Evolutionary conservation across 2,888 invertebrate genomes (phyloP), one percentile per base, ranked within the genome.

Genomic region (Lysandra coridon): DNA sequence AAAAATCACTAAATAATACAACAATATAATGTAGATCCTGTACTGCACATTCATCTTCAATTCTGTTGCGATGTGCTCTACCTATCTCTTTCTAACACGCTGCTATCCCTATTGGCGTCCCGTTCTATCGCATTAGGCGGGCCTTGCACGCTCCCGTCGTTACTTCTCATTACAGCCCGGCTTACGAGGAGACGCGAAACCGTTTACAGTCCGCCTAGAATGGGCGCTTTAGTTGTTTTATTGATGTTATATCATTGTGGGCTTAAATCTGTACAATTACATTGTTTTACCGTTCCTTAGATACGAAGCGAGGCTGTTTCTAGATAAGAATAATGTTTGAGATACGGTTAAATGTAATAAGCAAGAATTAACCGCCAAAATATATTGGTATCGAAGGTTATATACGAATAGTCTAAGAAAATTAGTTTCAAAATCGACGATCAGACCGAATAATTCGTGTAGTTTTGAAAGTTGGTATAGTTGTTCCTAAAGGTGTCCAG

Each of bases 121-220:
- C 87, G 62, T 0, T 88, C 86, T 82, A 76, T 78, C 82, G 84
- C 87, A 90, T 92, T 91, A 92, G 87, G 89, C 86, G 86, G 85
- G 85, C 91, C 83, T 88, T 87, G 87, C 94, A 93, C 93, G 93
- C 87, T 83, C 87, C 82, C 83, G 85, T 87, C 91, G 92, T 94
- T 92, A 89, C 87, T 94, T 88, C 91, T 93, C 93, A 94, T 94
- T 94, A 94, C 87, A 85, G 84, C 85, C 81, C 82, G 86, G 88
- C 89, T 91, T 90, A 90, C 86, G 83, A 85, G 82, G 83, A 82
- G 83, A 82, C 83, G 84, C 83, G 83, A 80, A 74, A 79, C 87
- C 86, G 87, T 87, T 91, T 91, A 89, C 89, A 86, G 88, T 90
- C 87, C 88, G 87, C 84, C 87, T 86, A 87, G 90, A 89, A 91